Evolutionary conservation across 2,888 invertebrate genomes (phyloP), one percentile per base, ranked within the genome.

Genomic region (Pantelozetes paolii): DNA sequence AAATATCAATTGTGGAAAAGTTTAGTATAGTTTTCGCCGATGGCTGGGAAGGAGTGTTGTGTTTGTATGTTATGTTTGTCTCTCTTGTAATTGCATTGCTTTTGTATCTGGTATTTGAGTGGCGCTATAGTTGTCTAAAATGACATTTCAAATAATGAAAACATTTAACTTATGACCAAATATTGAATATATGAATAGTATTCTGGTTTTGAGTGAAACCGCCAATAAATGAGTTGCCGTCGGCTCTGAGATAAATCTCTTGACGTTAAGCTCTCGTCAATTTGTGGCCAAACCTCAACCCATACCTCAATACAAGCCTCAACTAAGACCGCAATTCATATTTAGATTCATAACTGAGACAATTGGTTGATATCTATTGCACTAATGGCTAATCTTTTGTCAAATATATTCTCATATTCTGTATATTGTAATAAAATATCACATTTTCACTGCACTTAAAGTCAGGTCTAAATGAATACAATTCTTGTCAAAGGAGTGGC

Each of bases 211-310:
- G 26, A 57, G 28, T 20, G 23, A 57, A 57, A 57, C 57, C 57
- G 26, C 57, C 23, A 57, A 57, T 57, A 57, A 57, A 57, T 57
- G 23, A 23, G 57, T 57, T 26, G 57, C 57, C 57, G 26, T 3
- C 26, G 28, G 57, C 57, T 28, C 28, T 26, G 11, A n/a, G 57
- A 57, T 57, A 57, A n/a, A 57, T 23, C 8, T 3, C 57, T 23
- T 23, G 57, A 57, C 23, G 2, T 48, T 48, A 9, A 15, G 20
- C 18, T 48, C 23, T 59, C 30, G 59, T 30, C 5, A 30, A 30
- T 30, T 59, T 59, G 59, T 30, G 59, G 59, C 30, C 59, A 59
- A 54, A 59, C 59, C 59, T 59, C 59, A 59, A 26, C 32, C 32
- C 59, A 30, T 59, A 59, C 59, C 59, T 30, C 59, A 59, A 59